Conservation (phyloP, 2,888 invertebrate species). For the Gryllus longicercus region DNA sequence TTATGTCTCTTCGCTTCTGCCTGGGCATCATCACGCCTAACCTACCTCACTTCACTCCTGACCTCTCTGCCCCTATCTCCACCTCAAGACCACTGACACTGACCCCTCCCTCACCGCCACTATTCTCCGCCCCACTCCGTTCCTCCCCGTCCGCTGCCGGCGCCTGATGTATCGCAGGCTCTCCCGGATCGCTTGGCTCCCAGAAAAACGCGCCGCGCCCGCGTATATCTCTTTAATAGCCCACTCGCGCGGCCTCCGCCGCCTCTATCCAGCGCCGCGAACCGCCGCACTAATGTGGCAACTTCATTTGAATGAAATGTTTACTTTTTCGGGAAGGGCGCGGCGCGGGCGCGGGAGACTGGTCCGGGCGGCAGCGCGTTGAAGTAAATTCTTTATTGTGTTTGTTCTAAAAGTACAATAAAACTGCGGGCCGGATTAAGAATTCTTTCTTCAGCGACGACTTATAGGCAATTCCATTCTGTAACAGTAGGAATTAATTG, state of each 20-base stretch:
- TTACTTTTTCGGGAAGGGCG: not conserved
- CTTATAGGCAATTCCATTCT: slow-evolving; percentile 31
- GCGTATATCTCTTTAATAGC: slow-evolving; percentile 17
- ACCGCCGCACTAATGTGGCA: slow-evolving; percentile 17
- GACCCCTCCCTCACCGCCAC: not conserved
- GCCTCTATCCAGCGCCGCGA: not conserved
- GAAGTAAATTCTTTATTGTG: slow-evolving; percentile 21
- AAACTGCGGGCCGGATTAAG: slow-evolving; percentile 33
- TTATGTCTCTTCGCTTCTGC: too few relatives aligned
- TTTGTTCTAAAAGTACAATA: slow-evolving; percentile 18
- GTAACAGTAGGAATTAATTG: slow-evolving; percentile 34
- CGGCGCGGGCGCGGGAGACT: slow-evolving; percentile 31
- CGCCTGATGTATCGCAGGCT: not conserved
- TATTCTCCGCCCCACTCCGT: not conserved
- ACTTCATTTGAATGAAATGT: slow-evolving; percentile 17
- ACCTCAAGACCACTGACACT: not conserved
- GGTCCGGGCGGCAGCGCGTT: slow-evolving; percentile 34
- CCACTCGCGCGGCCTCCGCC: not conserved
- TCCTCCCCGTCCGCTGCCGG: not conserved
- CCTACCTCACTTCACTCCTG: too few relatives aligned
- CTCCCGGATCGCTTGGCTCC: not conserved
- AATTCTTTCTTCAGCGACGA: slow-evolving; percentile 35
- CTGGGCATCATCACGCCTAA: too few relatives aligned
- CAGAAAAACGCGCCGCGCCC: not conserved
- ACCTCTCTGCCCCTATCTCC: too few relatives aligned